These are phyloP conservation scores for Hormiphora californensis DNA, from an alignment of 37 sponge, comb jelly and placozoan species.

Conservation along the genomic window DNA sequence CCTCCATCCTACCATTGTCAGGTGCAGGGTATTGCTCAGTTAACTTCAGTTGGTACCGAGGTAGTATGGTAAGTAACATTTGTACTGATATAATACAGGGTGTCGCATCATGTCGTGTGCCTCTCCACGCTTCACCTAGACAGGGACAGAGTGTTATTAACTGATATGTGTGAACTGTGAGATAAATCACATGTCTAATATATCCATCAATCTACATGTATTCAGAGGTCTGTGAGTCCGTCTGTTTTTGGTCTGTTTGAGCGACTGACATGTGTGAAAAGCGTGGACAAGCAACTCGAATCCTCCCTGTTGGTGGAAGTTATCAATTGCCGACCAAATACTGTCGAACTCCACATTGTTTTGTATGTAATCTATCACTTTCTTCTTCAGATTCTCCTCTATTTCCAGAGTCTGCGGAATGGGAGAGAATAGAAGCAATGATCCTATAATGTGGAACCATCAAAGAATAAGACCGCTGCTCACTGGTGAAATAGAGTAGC, in stretches of 20 bases:
- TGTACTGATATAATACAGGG: conserved; percentile 9
- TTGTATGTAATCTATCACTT: conserved; percentile 4
- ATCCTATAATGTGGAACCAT: no score
- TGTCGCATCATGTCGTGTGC: not conserved
- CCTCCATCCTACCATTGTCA: no score
- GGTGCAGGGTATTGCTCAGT: conserved; percentile 10
- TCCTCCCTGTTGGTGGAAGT: not conserved
- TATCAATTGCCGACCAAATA: conserved; percentile 5
- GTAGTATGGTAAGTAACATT: not conserved
- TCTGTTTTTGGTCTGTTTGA: no score
- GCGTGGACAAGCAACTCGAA: conserved; percentile 1
- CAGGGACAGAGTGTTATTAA: not conserved
- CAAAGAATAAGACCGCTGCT: no score
- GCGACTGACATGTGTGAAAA: not conserved
- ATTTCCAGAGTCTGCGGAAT: not conserved
- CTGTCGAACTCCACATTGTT: not conserved
- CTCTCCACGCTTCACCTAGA: not conserved
- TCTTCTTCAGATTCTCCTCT: not conserved
- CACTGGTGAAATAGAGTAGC: no score
- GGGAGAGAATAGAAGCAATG: no score
- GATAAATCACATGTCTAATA: no score
- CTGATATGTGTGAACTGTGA: no score
- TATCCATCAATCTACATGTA: no score
- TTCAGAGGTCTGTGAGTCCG: no score
- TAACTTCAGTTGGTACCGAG: conserved; percentile 8